Base-by-base conservation (phyloP, 2,888 invertebrate genomes). In the Cremastinae sp. region DNA sequence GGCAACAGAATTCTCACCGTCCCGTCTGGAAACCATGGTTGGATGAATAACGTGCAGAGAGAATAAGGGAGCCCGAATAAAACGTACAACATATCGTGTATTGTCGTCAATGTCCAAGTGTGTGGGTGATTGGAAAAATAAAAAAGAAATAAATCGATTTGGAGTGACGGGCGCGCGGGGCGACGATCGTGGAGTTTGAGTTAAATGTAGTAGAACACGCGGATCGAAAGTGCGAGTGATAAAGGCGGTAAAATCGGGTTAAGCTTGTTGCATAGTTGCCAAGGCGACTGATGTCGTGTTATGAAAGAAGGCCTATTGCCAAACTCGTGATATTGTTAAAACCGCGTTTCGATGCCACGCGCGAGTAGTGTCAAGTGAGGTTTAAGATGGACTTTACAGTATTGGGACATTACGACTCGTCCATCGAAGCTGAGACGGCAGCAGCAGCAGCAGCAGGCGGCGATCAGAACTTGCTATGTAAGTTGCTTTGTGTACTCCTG, bases 191-290 rank as follows among this genome's bases (percentile, higher is more conserved):
- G n/a, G n/a, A n/a, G n/a, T n/a, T n/a, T n/a, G n/a, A n/a, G n/a
- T n/a, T n/a, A n/a, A n/a, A n/a, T n/a, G n/a, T n/a, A n/a, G n/a
- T n/a, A n/a, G n/a, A n/a, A n/a, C 9, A 10, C 18, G 18, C 16
- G 12, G 9, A n/a, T 18, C 10, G 28, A 8, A 4, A 14, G 41
- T 8, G 58, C 53, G 22, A 14, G 73, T 79, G 70, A 49, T 20
- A 70, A 58, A 73, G 65, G 78, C 64, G 64, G 51, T 64, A 64
- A 65, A 82, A 84, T 77, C 82, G 54, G 53, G 75, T 78, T 61
- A 79, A 79, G 85, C 83, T 84, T 84, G 86, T 86, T 85, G 86
- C 85, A 81, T 78, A 86, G 86, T 86, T 86, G 82, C 86, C 86
- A 84, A 85, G 86, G 84, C 84, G 86, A 86, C 85, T 84, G 80